Conservation (phyloP, 2,113 vertebrate species). For the Sturnira hondurensis region DNA sequence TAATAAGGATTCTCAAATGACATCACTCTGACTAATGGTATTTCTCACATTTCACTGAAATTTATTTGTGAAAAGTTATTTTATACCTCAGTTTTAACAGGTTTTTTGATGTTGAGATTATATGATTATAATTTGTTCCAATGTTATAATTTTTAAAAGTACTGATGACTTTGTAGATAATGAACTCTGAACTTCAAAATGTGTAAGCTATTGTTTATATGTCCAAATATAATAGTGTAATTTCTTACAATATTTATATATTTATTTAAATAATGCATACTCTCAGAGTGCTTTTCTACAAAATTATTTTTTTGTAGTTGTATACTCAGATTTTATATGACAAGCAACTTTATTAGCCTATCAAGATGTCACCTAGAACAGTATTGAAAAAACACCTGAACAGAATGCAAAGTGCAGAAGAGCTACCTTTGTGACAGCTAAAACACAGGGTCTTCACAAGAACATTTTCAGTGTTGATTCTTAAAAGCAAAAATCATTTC, state of each 20-base stretch:
- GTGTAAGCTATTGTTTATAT: neutral
- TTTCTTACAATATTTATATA: neutral
- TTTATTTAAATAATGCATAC: neutral
- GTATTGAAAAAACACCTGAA: neutral
- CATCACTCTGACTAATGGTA: neutral
- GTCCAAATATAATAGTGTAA: neutral
- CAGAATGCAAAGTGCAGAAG: conserved; percentile 42
- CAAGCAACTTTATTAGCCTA: conserved; percentile 41
- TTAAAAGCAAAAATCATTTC: conserved; percentile 47
- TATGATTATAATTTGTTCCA: neutral
- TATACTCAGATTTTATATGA: conserved; percentile 41
- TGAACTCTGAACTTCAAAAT: neutral
- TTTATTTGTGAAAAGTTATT: neutral
- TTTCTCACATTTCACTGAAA: neutral
- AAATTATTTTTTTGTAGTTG: conserved; percentile 2
- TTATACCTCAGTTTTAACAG: neutral
- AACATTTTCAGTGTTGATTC: conserved; percentile 51
- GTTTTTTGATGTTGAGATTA: neutral
- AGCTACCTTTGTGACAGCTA: conserved; percentile 35
- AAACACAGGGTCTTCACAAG: conserved; percentile 28
- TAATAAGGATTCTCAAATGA: neutral
- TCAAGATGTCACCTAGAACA: conserved; percentile 23
- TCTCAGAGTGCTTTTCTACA: neutral
- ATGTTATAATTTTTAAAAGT: neutral
- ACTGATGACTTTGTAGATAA: neutral